phyloP scores from a whole-genome alignment of 2,113 vertebrate genomes.

The Xiphophorus couchianus region DNA sequence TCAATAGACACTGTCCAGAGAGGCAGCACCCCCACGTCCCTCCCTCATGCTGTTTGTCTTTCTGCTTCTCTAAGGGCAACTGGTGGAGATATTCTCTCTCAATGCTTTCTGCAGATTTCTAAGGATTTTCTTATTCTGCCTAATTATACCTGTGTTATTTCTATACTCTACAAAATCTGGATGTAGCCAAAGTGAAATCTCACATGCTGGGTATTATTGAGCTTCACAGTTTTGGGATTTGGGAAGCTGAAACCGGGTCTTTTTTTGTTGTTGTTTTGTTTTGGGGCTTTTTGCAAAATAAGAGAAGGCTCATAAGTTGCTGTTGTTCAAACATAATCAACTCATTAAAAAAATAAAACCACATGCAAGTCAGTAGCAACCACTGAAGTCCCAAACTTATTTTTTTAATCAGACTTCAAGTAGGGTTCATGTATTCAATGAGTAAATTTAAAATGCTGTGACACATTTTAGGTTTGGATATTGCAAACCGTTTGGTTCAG shows the following conservation, averaged over 20 bases:
- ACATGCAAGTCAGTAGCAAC: neutral
- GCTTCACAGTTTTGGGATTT: neutral
- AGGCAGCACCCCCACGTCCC: slow-evolving; percentile 46
- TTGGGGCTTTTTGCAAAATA: no score
- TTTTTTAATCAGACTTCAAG: no score
- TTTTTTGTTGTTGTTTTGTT: no score
- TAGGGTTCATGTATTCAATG: no score
- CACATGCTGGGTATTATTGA: no score
- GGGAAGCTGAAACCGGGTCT: neutral
- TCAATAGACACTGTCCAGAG: slow-evolving; percentile 80
- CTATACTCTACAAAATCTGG: neutral
- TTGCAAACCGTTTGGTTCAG: no score
- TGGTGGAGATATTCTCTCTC: slow-evolving; percentile 44
- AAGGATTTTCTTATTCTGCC: slow-evolving; percentile 11
- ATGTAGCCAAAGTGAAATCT: neutral
- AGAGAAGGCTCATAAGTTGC: neutral
- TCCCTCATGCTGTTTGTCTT: slow-evolving; percentile 32
- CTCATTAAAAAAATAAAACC: no score
- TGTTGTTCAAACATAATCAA: no score
- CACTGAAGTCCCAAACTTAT: no score
- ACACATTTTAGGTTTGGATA: no score
- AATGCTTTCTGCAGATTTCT: slow-evolving; percentile 1
- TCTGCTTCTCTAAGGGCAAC: slow-evolving; percentile 37
- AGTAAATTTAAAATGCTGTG: no score
- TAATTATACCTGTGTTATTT: slow-evolving; percentile 21